Base-by-base conservation (phyloP, 2,113 vertebrate genomes). In the Dicrurus megarhynchus region DNA sequence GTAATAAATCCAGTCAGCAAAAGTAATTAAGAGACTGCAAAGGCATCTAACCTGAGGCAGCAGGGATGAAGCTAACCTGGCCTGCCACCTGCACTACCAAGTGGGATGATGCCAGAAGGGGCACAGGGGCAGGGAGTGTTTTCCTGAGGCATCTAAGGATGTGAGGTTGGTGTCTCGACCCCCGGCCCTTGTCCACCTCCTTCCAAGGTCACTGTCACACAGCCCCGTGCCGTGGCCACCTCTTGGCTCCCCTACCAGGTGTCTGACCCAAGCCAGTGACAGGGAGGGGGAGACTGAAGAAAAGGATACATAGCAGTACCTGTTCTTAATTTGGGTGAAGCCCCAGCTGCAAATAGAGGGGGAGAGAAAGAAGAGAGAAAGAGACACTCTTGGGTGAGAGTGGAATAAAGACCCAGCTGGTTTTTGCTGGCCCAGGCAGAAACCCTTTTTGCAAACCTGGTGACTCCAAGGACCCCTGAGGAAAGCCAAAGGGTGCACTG, bases 91-190 rank as follows among this genome's bases (percentile, higher is more conserved):
- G 35, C 14, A 5, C 32, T n/a, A 10, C 17, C 41, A 12, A 26
- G 22, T 7, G 8, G 33, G 65, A 70, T 44, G 71, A 24, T 52
- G 82, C 28, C 2, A 1, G 14, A 27, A 53, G 19, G 16, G 44
- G 7, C 6, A 16, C 16, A 35, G 42, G 27, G 47, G 10, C 12
- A 63, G 49, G 19, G 32, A 68, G 1, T 5, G 1, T 33, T 63
- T 73, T 11, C n/a, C 24, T 37, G 18, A 20, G 39, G 35, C 8
- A 55, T 6, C 68, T 16, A 20, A 69, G 50, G 69, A 46, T 14
- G 53, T 1, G 3, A 75, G 44, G 21, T 2, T 3, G 23, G 16
- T 23, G 10, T 76, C 41, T 63, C 0, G 0, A 47, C 28, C 33
- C 44, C 47, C 4, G 5, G 61, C 23, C 13, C 32, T 27, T 6